Conservation (phyloP, 2,113 vertebrate species). For the Corythornis vintsioides region DNA sequence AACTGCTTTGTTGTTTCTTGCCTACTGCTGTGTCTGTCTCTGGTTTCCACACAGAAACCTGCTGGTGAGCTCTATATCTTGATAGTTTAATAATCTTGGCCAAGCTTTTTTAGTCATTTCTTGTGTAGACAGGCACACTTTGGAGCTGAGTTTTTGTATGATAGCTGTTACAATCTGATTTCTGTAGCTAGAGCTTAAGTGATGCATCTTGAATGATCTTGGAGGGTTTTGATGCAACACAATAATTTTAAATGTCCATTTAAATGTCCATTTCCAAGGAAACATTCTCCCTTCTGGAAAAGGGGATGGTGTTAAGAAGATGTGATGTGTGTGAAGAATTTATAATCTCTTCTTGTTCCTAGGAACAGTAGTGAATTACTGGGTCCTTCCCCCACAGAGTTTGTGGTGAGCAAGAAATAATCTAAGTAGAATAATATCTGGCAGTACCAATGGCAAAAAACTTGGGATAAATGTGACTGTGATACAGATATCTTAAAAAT, state of each 20-base stretch:
- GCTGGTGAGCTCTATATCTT: neutral
- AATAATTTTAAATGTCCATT: neutral
- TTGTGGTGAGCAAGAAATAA: neutral
- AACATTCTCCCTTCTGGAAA: too few relatives aligned
- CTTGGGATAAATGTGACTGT: neutral
- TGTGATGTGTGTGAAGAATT: neutral
- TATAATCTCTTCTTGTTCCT: neutral
- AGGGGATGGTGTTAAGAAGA: neutral
- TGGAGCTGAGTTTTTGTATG: neutral
- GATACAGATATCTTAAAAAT: neutral
- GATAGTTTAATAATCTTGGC: too few relatives aligned
- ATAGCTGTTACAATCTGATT: neutral
- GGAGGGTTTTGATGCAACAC: neutral
- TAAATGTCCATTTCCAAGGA: too few relatives aligned
- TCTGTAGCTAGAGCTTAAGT: neutral
- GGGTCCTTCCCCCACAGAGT: fast-evolving
- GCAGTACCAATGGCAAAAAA: neutral
- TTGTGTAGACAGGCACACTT: neutral
- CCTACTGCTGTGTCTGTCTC: fast-evolving
- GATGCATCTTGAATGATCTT: neutral
- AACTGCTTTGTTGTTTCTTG: neutral
- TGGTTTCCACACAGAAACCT: neutral
- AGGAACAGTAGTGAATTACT: neutral
- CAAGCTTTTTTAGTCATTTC: neutral
- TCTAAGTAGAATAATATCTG: neutral